Base-by-base conservation (phyloP, 2,797 vertebrate genomes). In the Apogon hyalosoma region DNA sequence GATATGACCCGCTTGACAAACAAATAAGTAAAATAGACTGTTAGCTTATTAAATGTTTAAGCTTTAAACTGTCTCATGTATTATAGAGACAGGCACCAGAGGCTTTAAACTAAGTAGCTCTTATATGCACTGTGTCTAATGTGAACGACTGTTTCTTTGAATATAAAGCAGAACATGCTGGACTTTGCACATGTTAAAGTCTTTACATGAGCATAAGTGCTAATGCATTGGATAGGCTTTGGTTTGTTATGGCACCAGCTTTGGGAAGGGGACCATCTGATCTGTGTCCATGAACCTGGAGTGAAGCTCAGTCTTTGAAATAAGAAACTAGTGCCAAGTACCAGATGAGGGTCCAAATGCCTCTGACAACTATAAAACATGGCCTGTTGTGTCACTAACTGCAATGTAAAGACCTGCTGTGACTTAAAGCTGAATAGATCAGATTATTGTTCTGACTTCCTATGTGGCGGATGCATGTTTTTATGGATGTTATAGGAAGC, bases 281-380 rank as follows among this genome's bases (percentile, higher is more conserved):
- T 78, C 63, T 58, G 42, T 61, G 57, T 57, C 48, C 57, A 47
- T 73, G 63, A 79, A 68, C 38, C 31, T 62, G 39, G 63, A 28
- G 40, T 61, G 48, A 79, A 41, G 63, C 60, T 63, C 14, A 40
- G 71, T 61, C 63, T 48, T 79, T 85, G 79, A 88, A 80, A 73
- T 66, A 33, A 57, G 59, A 87, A 40, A 24, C 52, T 24, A 1
- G 14, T 24, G 48, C 53, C 33, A 60, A 74, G 48, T 45, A 24
- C 47, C 16, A 48, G 53, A 47, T 69, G 65, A 69, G 46, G 71
- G 40, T 69, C 57, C 65, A 72, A 83, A 70, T 62, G 45, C 65
- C 45, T 65, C 53, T 70, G 62, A 68, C 48, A 50, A 45, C 63
- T 53, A 59, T 73, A 42, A 82, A 67, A 66, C 19, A 49, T 60